phyloP scores from a whole-genome alignment of 2,888 invertebrate genomes.

The Parasteatoda lunata region DNA sequence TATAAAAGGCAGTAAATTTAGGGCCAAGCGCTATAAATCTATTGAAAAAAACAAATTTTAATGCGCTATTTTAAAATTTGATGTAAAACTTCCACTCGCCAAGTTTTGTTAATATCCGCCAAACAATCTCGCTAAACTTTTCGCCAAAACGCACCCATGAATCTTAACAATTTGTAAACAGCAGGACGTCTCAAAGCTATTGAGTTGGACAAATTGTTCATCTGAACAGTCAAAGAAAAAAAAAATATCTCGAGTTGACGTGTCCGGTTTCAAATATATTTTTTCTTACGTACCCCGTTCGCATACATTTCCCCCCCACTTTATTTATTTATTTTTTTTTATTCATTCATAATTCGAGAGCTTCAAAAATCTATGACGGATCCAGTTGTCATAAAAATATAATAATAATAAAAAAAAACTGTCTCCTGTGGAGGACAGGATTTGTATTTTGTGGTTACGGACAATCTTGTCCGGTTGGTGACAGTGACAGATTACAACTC shows the following conservation, averaged over 20 bases:
- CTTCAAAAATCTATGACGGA: constrained; percentile 6
- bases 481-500: constrained; percentile 45
- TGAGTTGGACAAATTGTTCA: constrained; percentile 58
- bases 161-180: not conserved
- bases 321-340: not conserved
- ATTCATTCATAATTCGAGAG: not conserved
- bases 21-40: too few relatives aligned
- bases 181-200: constrained; percentile 27
- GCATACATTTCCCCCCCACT: not conserved
- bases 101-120: too few relatives aligned
- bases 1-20: too few relatives aligned
- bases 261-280: not conserved
- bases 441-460: not conserved
- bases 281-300: constrained; percentile 33
- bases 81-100: too few relatives aligned
- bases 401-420: not conserved
- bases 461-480: constrained; percentile 8
- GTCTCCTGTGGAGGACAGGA: constrained; percentile 34
- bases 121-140: too few relatives aligned
- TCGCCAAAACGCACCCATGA: too few relatives aligned
- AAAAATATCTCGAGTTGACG: not conserved
- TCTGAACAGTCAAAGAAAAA: constrained; percentile 4
- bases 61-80: too few relatives aligned
- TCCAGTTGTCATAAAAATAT: not conserved
- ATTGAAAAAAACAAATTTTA: too few relatives aligned